phyloP scores from a whole-genome alignment of 2,797 vertebrate species.

The Thamnophis elegans region DNA sequence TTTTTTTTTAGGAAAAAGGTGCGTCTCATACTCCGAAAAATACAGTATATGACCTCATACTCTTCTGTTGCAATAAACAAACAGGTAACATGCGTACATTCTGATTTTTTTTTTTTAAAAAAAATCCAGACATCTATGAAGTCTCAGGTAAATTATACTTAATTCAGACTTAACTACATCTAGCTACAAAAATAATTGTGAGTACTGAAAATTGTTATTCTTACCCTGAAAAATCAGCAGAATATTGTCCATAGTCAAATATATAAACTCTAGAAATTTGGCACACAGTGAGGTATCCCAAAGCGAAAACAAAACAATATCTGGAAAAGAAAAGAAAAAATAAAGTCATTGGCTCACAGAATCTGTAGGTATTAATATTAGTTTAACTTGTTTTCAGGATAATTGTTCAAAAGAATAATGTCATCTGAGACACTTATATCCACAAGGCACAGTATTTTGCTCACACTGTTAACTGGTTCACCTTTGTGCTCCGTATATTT shows the following conservation, averaged over 20 bases:
- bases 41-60: background rate
- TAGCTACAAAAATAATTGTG: background rate
- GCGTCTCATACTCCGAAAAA: no score
- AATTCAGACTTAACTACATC: background rate
- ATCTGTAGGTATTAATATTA: background rate
- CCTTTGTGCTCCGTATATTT: no score
- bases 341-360: background rate
- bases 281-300: constrained; percentile 96
- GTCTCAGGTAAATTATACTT: background rate
- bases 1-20: no score
- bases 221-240: constrained; percentile 99
- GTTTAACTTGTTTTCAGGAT: background rate
- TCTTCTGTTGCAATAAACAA: background rate
- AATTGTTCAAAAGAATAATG: background rate
- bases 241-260: constrained; percentile 98
- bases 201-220: constrained; percentile 51
- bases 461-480: background rate
- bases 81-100: background rate
- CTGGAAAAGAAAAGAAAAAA: constrained; percentile 70
- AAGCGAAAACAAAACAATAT: constrained; percentile 94
- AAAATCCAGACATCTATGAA: background rate
- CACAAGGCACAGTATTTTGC: background rate
- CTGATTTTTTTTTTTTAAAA: background rate
- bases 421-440: background rate
- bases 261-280: constrained; percentile 97